phyloP scores from a whole-genome alignment of 2,797 vertebrate genomes.

The Eurystomus glaucurus region DNA sequence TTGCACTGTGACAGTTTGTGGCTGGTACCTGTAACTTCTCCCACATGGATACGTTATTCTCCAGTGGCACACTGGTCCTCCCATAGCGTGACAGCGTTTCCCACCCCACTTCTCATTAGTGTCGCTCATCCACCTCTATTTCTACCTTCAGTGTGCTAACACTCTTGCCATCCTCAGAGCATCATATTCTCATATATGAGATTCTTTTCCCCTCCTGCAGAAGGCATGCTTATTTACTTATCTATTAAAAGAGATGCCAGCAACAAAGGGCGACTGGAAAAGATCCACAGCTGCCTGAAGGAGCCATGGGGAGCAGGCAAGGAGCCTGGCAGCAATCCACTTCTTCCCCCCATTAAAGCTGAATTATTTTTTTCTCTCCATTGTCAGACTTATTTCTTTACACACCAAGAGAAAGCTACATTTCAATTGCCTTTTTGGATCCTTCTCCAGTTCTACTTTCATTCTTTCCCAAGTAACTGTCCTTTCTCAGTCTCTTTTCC shows the following conservation, averaged over 20 bases:
- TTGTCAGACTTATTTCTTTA: not conserved
- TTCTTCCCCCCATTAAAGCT: not conserved
- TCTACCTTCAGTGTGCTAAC: not conserved
- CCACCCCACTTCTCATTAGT: not conserved
- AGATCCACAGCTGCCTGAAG: not conserved
- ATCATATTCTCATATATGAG: not conserved
- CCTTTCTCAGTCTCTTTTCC: not conserved
- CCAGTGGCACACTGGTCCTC: accelerated
- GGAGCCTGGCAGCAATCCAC: not conserved
- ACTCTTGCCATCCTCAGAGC: not conserved
- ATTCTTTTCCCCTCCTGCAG: not conserved
- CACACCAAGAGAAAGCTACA: not conserved
- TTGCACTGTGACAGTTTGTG: not conserved
- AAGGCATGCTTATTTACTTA: not conserved
- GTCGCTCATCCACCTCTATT: not conserved
- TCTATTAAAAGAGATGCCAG: not conserved
- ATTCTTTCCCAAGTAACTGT: not conserved
- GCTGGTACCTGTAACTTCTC: not conserved
- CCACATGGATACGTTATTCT: accelerated
- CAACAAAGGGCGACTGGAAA: not conserved
- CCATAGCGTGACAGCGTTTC: accelerated
- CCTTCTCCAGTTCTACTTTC: not conserved
- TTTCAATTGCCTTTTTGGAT: not conserved
- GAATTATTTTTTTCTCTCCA: not conserved
- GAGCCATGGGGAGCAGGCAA: not conserved